Base-by-base conservation (phyloP, 1,140 invertebrate genomes). In the Scaptomyza montana region DNA sequence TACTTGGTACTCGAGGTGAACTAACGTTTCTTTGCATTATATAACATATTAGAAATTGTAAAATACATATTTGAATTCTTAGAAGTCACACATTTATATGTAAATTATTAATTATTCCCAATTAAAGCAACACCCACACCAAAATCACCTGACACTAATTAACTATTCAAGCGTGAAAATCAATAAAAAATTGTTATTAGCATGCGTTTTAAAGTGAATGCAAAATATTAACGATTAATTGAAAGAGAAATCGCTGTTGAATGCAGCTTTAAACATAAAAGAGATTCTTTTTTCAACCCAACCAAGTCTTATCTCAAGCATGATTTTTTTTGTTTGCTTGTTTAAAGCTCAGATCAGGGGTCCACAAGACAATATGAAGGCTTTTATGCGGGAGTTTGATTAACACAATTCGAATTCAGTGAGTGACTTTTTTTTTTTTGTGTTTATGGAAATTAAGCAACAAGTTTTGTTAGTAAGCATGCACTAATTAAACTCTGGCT, bases 381-480 rank as follows among this genome's bases (percentile, higher is more conserved):
- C 71, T 78, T 84, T 80, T 78, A 65, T 87, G 84, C 72, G 84
- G 84, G 84, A 69, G 84, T 84, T 87, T 89, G 79, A 84, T 89
- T 89, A 89, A 89, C 84, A 89, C 84, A 61, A 68, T 74, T 77
- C 36, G 46, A 43, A 43, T 43, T n/a, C 39, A 43, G 39, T 43
- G 21, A 53, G 25, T 50, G 56, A 59, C 36, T 59, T 43, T 36
- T 45, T 61, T 62, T 59, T 69, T 47, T 16, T 57, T 71, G 36
- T 65, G 19, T 75, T 78, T 77, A 61, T 65, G 63, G 47, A 68
- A 77, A 64, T 75, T 82, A 74, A 74, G 75, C 78, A 78, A 84
- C 80, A 74, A 75, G 78, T 77, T 70, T 85, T 89, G 81, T 89
- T 89, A 89, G 85, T 84, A 77, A 80, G 69, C 80, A 89, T 89